phyloP scores from a whole-genome alignment of 2,888 invertebrate genomes.

The Acleris laterana region DNA sequence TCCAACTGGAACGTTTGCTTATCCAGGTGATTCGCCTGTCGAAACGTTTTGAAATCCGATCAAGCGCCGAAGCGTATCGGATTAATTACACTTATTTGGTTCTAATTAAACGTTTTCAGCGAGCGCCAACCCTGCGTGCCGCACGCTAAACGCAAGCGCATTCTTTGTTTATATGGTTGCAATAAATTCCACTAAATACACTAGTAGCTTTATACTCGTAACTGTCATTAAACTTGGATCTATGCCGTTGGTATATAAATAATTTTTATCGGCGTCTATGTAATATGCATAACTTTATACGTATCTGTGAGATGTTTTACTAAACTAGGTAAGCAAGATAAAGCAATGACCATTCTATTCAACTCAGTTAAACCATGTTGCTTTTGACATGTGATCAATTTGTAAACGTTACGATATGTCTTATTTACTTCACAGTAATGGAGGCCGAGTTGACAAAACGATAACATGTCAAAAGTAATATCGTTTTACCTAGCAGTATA shows the following conservation, averaged over 20 bases:
- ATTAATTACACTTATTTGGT: constrained; percentile 33
- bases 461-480: no score
- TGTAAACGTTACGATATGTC: no score
- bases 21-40: constrained; percentile 22
- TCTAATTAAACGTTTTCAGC: constrained; percentile 30
- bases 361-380: no score
- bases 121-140: constrained; percentile 54
- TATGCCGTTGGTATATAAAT: constrained; percentile 1
- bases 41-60: constrained; percentile 23
- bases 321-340: no score
- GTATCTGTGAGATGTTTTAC: no score
- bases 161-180: constrained; percentile 67
- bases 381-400: no score
- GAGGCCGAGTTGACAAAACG: no score
- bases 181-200: constrained; percentile 51
- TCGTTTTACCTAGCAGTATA: no score
- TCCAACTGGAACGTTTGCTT: constrained; percentile 5
- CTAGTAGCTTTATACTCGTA: constrained; percentile 38
- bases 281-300: no score
- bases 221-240: constrained; percentile 40
- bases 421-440: no score
- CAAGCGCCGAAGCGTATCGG: constrained; percentile 24
- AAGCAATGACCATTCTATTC: no score
- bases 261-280: no score
- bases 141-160: constrained; percentile 59